These are phyloP conservation scores for Euwallacea similis DNA, from an alignment of 1,140 invertebrate genomes.

Conservation along the genomic window DNA sequence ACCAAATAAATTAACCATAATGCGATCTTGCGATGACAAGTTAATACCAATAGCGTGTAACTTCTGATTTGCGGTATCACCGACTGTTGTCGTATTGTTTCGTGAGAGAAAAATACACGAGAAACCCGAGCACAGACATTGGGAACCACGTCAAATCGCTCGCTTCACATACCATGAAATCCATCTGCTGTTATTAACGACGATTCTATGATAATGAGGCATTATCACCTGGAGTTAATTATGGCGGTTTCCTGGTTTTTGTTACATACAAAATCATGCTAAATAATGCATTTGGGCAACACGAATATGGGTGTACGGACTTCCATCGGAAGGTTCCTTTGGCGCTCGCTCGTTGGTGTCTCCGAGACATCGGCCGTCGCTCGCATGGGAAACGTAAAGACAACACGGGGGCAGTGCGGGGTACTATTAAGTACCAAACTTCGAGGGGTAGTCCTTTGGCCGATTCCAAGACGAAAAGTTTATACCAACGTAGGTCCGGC, in stretches of 20 bases:
- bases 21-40: neutral
- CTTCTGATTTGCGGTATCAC: constrained; percentile 1
- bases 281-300: too few species aligned
- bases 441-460: too few species aligned
- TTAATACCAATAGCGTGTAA: constrained; percentile 4
- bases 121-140: neutral
- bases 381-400: too few species aligned
- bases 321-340: too few species aligned
- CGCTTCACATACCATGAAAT: constrained; percentile 3
- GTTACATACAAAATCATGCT: neutral
- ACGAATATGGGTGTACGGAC: too few species aligned
- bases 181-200: constrained; percentile 8
- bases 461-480: too few species aligned
- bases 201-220: constrained; percentile 12
- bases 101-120: neutral
- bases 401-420: too few species aligned
- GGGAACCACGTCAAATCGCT: neutral
- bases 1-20: neutral
- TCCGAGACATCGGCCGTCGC: too few species aligned
- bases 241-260: constrained; percentile 7
- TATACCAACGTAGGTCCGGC: too few species aligned
- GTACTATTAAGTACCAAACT: too few species aligned
- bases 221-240: constrained; percentile 11
- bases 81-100: neutral
- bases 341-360: too few species aligned